Conservation (phyloP, 2,888 invertebrate species). For the Copidosoma aretas region DNA sequence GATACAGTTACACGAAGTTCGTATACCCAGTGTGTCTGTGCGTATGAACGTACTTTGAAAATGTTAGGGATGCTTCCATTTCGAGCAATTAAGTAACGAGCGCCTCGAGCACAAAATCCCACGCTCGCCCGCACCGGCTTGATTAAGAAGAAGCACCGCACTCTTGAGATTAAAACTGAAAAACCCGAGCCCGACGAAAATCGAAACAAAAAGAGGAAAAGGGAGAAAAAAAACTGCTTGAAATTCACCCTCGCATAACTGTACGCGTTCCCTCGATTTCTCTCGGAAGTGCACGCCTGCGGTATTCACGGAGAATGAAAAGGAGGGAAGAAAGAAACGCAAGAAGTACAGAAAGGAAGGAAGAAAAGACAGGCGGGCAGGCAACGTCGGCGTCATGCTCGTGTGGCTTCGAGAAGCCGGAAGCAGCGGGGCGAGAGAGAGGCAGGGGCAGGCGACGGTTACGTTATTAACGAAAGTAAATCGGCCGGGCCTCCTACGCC, state of each 20-base stretch:
- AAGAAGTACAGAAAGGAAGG: not conserved
- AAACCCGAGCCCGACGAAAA: not conserved
- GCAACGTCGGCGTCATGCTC: slow-evolving; percentile 24
- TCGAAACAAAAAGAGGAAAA: not conserved
- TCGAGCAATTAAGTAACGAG: too few relatives aligned
- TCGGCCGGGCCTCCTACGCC: slow-evolving; percentile 10
- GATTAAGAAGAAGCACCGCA: not conserved
- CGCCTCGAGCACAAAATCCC: too few relatives aligned
- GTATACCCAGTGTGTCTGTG: too few relatives aligned
- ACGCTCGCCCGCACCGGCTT: too few relatives aligned
- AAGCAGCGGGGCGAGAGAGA: slow-evolving; percentile 4
- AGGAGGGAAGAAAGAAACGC: not conserved
- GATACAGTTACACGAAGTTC: too few relatives aligned
- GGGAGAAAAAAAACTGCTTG: not conserved
- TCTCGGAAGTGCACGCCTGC: not conserved
- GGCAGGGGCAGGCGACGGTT: slow-evolving; percentile 26
- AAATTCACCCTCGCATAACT: not conserved
- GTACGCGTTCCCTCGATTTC: not conserved
- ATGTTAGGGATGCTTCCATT: too few relatives aligned
- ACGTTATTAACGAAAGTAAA: slow-evolving; percentile 38
- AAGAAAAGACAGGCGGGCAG: not conserved
- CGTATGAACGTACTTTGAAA: too few relatives aligned
- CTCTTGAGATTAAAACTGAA: not conserved
- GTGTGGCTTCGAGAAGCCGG: slow-evolving; percentile 22
- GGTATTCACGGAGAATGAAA: not conserved